These are phyloP conservation scores for Protodeltote pygarga DNA, from an alignment of 2,888 invertebrate genomes.

Conservation along the genomic window DNA sequence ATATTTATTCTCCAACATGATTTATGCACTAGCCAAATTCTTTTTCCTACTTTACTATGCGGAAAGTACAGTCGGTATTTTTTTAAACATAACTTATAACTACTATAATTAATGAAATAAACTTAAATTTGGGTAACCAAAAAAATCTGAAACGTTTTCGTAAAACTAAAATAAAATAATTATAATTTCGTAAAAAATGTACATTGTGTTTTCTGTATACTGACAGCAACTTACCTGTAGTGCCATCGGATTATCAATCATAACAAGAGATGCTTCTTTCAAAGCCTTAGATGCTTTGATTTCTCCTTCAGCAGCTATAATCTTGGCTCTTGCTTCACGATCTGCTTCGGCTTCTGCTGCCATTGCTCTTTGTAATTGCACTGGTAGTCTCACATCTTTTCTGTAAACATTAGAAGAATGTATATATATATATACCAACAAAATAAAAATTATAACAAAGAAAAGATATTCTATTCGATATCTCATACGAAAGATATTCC, in stretches of 20 bases:
- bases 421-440: neutral
- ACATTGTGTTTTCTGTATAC: too few species aligned
- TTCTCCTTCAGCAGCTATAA: conserved; percentile 92
- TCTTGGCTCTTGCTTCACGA: conserved; percentile 90
- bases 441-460: neutral
- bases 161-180: neutral
- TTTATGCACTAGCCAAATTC: too few species aligned
- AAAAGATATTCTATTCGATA: neutral
- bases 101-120: too few species aligned
- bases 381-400: conserved; percentile 83
- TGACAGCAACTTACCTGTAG: conserved; percentile 78
- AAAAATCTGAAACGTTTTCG: too few species aligned
- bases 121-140: too few species aligned
- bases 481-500: too few species aligned
- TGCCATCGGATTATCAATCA: conserved; percentile 93
- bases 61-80: too few species aligned
- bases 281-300: conserved; percentile 94
- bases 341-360: conserved; percentile 90
- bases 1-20: too few species aligned
- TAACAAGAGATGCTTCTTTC: conserved; percentile 95
- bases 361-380: conserved; percentile 89
- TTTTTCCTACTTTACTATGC: too few species aligned
- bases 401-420: conserved; percentile 51
- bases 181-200: too few species aligned
- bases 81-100: too few species aligned